Base-by-base conservation (phyloP, 1,140 invertebrate species). In the Drusus annulatus region DNA sequence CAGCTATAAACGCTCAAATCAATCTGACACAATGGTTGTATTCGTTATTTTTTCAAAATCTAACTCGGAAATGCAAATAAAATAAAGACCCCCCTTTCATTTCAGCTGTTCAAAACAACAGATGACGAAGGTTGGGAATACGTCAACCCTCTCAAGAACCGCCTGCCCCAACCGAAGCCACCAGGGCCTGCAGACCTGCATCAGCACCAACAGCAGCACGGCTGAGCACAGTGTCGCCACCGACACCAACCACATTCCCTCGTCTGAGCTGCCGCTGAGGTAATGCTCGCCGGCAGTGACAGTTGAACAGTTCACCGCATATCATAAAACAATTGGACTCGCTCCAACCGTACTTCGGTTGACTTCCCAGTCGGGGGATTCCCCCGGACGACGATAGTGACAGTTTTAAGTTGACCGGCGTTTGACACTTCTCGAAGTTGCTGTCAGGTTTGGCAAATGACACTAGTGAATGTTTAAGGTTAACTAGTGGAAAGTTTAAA, bases 121-220 rank as follows among this genome's bases (percentile, higher is more conserved):
- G 86, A 86, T 68, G 87, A 89, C 45, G 89, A 90, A 17, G 89
- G 88, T 3, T 90, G 89, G 89, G 87, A 89, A 80, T 90, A 88
- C 84, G 88, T 86, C 60, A 83, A 84, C 25, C 88, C 89, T 3
- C 86, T 90, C 17, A 87, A 82, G 23, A 87, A 87, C 56, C 86
- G 89, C 0, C 31, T 85, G 25, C 0, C 36, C 3, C 65, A 36
- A 21, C 1, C 36, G 6, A 85, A 86, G 50, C 63, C 50, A n/a
- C 31, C 28, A n/a, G 10, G 5, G 7, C 5, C 19, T 17, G 23
- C 51, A 58, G 60, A 17, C 65, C 17, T 21, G 5, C 6, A 19
- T 13, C 25, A 25, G 21, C 60, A 52, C n/a, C 54, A 76, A 28
- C 50, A n/a, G 36, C 62, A n/a, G 69, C n/a, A 21, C 69, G 13